Evolutionary conservation across 1,140 invertebrate species (phyloP), one percentile per base, ranked within the genome.

Genomic region (Dendroctonus ponderosae): DNA sequence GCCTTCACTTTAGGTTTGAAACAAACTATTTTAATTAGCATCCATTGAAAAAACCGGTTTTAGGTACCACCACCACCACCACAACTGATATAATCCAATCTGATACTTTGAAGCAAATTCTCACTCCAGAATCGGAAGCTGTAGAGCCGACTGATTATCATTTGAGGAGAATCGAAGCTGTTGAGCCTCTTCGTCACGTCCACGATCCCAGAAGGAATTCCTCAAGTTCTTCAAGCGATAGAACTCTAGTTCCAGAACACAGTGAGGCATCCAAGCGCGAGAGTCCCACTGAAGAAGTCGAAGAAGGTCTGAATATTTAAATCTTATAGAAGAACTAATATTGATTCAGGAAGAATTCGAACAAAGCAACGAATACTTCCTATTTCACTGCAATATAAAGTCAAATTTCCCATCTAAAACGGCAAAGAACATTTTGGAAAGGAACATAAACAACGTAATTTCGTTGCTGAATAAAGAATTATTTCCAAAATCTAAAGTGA

Each of bases 61-160:
- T 14, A 56, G 53, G 53, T 58, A 11, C 65, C 43, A 71, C 70
- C 14, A 67, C 70, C 14, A 67, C 65, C 5, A 67, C 69, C 5
- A 65, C 64, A n/a, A 51, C 67, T 14, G 58, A 51, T 12, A n/a
- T 53, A 37, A 54, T 66, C 3, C 63, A 69, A 61, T 66, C 59
- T 11, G 67, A 68, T 50, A 71, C 67, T 6, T 37, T 71, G n/a
- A 68, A 71, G 42, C 63, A 69, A 14, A 64, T 71, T 6, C 26
- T 53, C 54, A 69, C 67, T 7, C 67, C 67, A 5, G 70, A 71
- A 53, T 68, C 67, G 7, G 66, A 69, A 66, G 39, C 40, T 42
- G 50, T 62, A 44, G 70, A 70, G 46, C 53, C 66, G n/a, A 40
- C 66, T 15, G 68, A 72, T 39, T 62, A 51, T 49, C 59, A 58